Evolutionary conservation across 2,113 vertebrate species (phyloP).

Genomic region (Brachyhypopomus gauderio): DNA sequence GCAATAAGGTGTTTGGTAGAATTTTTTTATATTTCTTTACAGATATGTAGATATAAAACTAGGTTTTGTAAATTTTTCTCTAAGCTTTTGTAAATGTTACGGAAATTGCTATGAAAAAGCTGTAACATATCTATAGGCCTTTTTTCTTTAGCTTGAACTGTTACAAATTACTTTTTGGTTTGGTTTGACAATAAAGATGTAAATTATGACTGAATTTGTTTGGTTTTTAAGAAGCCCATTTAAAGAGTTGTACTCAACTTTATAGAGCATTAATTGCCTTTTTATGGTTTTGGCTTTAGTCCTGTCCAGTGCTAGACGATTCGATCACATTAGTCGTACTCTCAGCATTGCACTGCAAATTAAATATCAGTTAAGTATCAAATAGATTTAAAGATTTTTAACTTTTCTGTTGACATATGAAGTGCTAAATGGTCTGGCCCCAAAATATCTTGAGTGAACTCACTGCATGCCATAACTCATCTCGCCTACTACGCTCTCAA

Average conservation of each 20-base stretch:
- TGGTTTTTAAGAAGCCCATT: background rate
- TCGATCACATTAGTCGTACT: too few species aligned
- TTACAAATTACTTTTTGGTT: slow-evolving; percentile 77
- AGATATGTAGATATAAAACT: slow-evolving; percentile 67
- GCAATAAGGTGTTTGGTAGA: slow-evolving; percentile 73
- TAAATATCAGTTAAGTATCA: too few species aligned
- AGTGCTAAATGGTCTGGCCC: too few species aligned
- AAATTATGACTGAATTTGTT: slow-evolving; percentile 65
- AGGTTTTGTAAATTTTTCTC: slow-evolving; percentile 81
- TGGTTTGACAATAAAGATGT: slow-evolving; percentile 85
- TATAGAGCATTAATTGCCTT: too few species aligned
- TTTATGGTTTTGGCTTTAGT: background rate
- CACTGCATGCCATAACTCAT: background rate
- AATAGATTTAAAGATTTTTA: too few species aligned
- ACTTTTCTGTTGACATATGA: too few species aligned
- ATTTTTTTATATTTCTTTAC: slow-evolving; percentile 84
- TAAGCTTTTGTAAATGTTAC: slow-evolving; percentile 73
- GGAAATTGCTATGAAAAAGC: slow-evolving; percentile 54
- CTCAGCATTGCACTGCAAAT: too few species aligned
- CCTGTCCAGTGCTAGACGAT: too few species aligned
- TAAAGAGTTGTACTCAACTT: too few species aligned
- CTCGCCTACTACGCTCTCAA: background rate
- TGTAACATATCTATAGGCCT: slow-evolving; percentile 61
- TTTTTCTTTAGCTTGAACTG: slow-evolving; percentile 75
- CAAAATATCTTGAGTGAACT: too few species aligned